Conservation (phyloP, 1,140 invertebrate species). For the Papilio aristodemus region DNA sequence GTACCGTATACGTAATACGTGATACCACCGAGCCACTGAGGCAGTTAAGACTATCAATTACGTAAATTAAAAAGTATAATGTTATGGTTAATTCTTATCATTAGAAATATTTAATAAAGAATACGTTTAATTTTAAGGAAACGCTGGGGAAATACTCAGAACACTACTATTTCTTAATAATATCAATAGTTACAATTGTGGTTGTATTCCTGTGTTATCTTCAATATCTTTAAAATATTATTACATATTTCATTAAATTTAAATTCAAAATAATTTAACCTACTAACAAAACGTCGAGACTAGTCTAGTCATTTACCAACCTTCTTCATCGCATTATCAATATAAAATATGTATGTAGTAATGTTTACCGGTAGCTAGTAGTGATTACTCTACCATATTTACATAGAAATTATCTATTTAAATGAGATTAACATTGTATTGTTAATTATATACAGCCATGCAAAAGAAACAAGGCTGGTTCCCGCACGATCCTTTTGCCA, state of each 20-base stretch:
- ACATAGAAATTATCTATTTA: conserved; percentile 47
- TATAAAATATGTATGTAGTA: conserved; percentile 25
- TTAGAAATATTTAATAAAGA: too few species aligned
- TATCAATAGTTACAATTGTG: too few species aligned
- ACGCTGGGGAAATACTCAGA: too few species aligned
- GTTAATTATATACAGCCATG: conserved; percentile 49
- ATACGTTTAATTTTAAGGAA: too few species aligned
- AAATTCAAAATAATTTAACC: conserved; percentile 3
- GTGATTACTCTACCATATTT: conserved; percentile 49
- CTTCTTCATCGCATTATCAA: conserved; percentile 22
- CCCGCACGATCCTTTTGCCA: conserved; percentile 48
- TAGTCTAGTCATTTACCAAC: conserved; percentile 8
- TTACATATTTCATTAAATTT: not conserved
- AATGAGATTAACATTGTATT: conserved; percentile 47
- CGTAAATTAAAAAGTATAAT: too few species aligned
- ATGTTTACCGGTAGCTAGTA: conserved; percentile 45
- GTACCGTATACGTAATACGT: too few species aligned
- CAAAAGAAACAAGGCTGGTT: conserved; percentile 54
- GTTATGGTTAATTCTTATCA: not conserved
- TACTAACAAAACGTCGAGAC: not conserved
- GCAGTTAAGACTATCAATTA: too few species aligned
- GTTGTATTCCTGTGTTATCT: not conserved
- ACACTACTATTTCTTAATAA: too few species aligned
- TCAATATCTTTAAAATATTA: not conserved
- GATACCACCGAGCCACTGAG: too few species aligned